Conservation (phyloP, 2,113 vertebrate genomes). For the Lagenorhynchus albirostris region DNA sequence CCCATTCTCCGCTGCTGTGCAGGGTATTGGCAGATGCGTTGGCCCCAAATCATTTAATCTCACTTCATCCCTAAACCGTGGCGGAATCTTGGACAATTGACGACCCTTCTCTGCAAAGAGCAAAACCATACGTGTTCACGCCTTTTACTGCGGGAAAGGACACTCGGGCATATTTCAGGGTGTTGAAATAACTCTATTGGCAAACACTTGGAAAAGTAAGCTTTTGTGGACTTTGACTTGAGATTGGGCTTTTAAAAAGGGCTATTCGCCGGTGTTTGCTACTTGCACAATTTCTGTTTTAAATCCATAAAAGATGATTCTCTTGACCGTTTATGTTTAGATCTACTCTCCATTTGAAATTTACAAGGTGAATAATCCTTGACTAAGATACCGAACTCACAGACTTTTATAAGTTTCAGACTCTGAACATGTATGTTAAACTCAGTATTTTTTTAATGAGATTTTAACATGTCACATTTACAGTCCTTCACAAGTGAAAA, state of each 20-base stretch:
- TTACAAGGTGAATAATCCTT: not conserved
- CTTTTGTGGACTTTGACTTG: not conserved
- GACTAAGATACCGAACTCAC: not conserved
- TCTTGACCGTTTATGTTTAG: not conserved
- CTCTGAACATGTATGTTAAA: not conserved
- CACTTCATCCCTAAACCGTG: conserved; percentile 58
- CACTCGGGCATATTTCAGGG: not conserved
- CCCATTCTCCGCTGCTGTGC: not conserved
- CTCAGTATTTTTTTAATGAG: not conserved
- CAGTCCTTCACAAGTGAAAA: not conserved
- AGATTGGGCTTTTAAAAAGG: not conserved
- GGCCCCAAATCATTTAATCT: conserved; percentile 36
- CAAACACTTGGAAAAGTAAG: conserved; percentile 23
- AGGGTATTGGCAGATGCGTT: not conserved
- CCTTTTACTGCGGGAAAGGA: not conserved
- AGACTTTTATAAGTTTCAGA: not conserved
- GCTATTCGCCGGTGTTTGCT: not conserved
- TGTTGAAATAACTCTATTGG: not conserved
- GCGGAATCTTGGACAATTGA: conserved; percentile 12
- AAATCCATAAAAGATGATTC: not conserved
- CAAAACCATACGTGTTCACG: not conserved
- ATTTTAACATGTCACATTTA: not conserved
- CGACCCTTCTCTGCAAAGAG: not conserved
- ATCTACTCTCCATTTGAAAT: not conserved
- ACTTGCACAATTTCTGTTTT: not conserved